These are phyloP conservation scores for Sardinella longiceps DNA, from an alignment of 2,797 vertebrate genomes.

Conservation along the genomic window DNA sequence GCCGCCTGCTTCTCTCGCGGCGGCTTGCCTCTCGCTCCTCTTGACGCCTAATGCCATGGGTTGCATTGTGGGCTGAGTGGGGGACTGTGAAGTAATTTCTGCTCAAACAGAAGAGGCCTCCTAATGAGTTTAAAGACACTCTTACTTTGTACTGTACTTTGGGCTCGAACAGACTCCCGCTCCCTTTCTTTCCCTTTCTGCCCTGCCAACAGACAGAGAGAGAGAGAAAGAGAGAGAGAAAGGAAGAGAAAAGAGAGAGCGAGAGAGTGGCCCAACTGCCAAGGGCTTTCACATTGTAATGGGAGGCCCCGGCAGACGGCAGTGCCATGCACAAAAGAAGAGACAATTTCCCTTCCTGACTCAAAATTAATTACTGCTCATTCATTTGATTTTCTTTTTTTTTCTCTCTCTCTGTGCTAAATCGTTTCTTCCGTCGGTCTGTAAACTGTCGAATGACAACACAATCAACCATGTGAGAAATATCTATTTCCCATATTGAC, in stretches of 20 bases:
- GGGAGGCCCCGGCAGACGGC: slow-evolving; percentile 22
- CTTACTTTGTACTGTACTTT: slow-evolving; percentile 40
- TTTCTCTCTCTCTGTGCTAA: not conserved
- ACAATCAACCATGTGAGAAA: not conserved
- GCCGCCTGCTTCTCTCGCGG: slow-evolving; percentile 36
- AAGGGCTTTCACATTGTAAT: slow-evolving; percentile 28
- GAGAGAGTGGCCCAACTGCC: slow-evolving; percentile 33
- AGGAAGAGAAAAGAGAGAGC: not conserved
- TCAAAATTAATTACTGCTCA: slow-evolving; percentile 33
- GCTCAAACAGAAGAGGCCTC: slow-evolving; percentile 32
- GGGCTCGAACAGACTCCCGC: not conserved
- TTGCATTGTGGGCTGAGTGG: slow-evolving; percentile 29
- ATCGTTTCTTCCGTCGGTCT: not conserved
- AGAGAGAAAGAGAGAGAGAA: not conserved
- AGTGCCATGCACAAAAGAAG: not conserved
- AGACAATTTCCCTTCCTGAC: slow-evolving; percentile 18
- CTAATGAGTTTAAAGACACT: slow-evolving; percentile 52
- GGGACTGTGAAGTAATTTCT: slow-evolving; percentile 46
- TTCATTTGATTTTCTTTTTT: slow-evolving; percentile 20
- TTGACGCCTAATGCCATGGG: slow-evolving; percentile 19
- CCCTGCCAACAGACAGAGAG: slow-evolving; percentile 31
- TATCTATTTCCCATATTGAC: not conserved
- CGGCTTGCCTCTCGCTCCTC: slow-evolving; percentile 27
- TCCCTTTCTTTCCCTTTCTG: slow-evolving; percentile 9
- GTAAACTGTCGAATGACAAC: not conserved